Conservation (phyloP, 2,888 invertebrate genomes). For the Theretra japonica region DNA sequence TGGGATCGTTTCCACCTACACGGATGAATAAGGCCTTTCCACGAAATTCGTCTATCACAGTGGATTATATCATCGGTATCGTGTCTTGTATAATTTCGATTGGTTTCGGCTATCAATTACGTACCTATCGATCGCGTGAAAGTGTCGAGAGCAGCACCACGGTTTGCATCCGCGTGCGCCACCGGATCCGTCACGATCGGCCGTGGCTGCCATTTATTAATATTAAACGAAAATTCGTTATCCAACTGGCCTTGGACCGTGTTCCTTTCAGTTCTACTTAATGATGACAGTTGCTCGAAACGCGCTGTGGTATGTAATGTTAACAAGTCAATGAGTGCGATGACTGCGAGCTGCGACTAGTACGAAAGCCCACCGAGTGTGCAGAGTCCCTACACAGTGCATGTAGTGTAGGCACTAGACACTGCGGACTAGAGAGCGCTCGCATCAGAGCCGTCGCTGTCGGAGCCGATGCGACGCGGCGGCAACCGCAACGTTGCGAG, state of each 20-base stretch:
- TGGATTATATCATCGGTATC: slow-evolving; percentile 64
- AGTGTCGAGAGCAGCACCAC: slow-evolving; percentile 60
- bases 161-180: slow-evolving; percentile 70
- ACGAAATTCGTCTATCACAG: slow-evolving; percentile 51
- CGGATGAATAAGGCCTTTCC: slow-evolving; percentile 39
- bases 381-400: too few relatives aligned
- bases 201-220: slow-evolving; percentile 79
- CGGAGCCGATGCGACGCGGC: slow-evolving; percentile 19
- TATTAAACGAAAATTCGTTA: slow-evolving; percentile 84
- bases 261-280: slow-evolving; percentile 82
- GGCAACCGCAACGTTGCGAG: slow-evolving; percentile 23
- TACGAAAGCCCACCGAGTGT: too few relatives aligned
- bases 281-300: slow-evolving; percentile 80
- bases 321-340: slow-evolving; percentile 58
- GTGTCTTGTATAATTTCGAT: slow-evolving; percentile 60
- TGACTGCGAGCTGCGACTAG: slow-evolving; percentile 55
- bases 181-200: slow-evolving; percentile 75
- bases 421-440: slow-evolving; percentile 28
- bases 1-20: slow-evolving; percentile 20
- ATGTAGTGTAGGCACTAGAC: too few relatives aligned
- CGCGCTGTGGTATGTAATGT: slow-evolving; percentile 70
- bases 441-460: not conserved
- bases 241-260: slow-evolving; percentile 78
- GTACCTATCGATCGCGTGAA: slow-evolving; percentile 60
- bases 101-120: slow-evolving; percentile 62